phyloP scores from a whole-genome alignment of 2,797 vertebrate genomes.

The Brachyrhaphis roseni region DNA sequence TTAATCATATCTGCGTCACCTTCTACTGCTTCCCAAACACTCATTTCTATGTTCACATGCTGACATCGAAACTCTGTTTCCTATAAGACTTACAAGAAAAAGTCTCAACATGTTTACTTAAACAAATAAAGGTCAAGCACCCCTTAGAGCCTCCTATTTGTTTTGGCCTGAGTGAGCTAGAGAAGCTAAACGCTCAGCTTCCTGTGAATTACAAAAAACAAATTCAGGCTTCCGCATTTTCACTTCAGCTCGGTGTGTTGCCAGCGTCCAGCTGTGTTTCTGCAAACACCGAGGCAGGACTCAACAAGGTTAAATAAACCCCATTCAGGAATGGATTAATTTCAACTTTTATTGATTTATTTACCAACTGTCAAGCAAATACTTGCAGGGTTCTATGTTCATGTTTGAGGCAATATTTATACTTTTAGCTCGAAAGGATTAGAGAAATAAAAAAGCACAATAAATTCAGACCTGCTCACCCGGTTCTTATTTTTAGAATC shows the following conservation, averaged over 20 bases:
- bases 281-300: not conserved
- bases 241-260: conserved; percentile 44
- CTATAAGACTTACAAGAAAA: conserved; percentile 21
- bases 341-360: not conserved
- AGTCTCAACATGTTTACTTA: not conserved
- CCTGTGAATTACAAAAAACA: conserved; percentile 34
- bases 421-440: not conserved
- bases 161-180: conserved; percentile 7
- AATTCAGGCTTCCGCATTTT: conserved; percentile 24
- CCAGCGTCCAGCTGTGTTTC: conserved; percentile 29
- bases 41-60: rapidly evolving
- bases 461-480: not conserved
- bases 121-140: conserved; percentile 36
- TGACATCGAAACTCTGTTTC: conserved; percentile 1
- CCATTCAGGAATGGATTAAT: not conserved
- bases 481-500: not conserved
- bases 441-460: not conserved
- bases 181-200: conserved; percentile 17
- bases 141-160: conserved; percentile 8
- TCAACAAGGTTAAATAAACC: not conserved
- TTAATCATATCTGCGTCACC: not conserved
- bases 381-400: not conserved
- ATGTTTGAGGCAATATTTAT: not conserved
- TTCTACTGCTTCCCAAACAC: not conserved
- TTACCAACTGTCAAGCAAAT: not conserved